A percentile compares a stretch with the other conserved stretches of the same genome.
These are phyloP conservation scores for Apeltes quadracus DNA, from an alignment of 2,113 vertebrate species.

Conservation along the genomic window DNA sequence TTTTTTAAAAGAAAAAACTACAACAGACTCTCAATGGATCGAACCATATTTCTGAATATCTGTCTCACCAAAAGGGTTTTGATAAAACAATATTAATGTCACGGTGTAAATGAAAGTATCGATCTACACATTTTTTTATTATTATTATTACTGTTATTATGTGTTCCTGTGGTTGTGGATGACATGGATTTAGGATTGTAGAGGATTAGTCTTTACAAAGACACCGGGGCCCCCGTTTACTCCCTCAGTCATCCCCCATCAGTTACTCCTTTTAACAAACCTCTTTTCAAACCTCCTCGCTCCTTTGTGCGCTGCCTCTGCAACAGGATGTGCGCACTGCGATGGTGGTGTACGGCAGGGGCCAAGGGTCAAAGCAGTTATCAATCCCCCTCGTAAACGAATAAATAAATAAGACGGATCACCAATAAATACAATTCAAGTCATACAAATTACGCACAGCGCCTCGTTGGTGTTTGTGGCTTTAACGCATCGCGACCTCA, in stretches of 20 bases:
- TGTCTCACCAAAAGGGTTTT: not conserved
- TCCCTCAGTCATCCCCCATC: conserved; percentile 63
- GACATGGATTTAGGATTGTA: conserved; percentile 27
- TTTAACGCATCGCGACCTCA: not conserved
- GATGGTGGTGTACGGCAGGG: conserved; percentile 58
- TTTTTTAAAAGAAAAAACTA: too few species aligned
- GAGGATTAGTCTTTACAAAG: conserved; percentile 57
- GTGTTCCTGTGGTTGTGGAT: conserved; percentile 20
- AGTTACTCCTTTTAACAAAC: conserved; percentile 67
- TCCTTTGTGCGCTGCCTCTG: conserved; percentile 66
- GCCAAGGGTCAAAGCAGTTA: conserved; percentile 73
- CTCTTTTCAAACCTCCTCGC: conserved; percentile 57
- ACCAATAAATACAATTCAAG: not conserved
- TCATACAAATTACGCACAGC: not conserved
- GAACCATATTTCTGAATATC: too few species aligned
- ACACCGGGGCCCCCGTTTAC: conserved; percentile 67
- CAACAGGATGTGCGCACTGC: conserved; percentile 57
- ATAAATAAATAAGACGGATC: not conserved
- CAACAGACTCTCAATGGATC: not conserved
- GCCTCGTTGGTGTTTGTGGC: not conserved
- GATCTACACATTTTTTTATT: not conserved
- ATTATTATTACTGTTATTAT: conserved; percentile 11
- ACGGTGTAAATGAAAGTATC: not conserved
- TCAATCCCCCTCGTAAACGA: not conserved
- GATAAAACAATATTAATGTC: not conserved